Percentiles rank a stretch among this genome's conserved stretches.
Conservation (phyloP, 1,140 invertebrate species). For the Carposina sasakii region DNA sequence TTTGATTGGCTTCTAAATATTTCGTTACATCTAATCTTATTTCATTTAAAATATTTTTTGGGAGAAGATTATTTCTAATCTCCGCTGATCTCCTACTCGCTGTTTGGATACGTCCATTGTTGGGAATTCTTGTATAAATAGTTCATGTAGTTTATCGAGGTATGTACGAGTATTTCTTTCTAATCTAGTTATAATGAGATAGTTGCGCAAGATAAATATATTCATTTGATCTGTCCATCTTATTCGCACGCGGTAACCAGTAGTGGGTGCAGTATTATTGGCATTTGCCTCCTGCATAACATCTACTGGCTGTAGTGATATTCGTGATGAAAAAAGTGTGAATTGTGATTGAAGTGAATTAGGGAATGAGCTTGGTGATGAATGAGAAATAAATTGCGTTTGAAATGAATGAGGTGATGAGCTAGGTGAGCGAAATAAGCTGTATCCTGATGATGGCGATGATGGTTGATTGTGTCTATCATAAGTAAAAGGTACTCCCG, state of each 20-base stretch:
- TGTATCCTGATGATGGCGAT: too few relatives aligned
- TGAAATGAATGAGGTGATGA: too few relatives aligned
- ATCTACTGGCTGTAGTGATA: conserved; percentile 1
- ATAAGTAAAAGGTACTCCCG: too few relatives aligned
- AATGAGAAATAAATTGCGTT: too few relatives aligned
- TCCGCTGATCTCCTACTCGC: conserved; percentile 22
- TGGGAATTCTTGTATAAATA: conserved; percentile 20
- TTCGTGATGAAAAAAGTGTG: too few relatives aligned
- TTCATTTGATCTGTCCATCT: conserved; percentile 15
- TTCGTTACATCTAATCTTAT: conserved; percentile 6
- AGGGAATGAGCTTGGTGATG: too few relatives aligned
- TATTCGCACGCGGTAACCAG: conserved; percentile 1
- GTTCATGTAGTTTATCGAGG: not conserved
- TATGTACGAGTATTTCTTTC: conserved; percentile 3
- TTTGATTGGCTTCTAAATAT: not conserved
- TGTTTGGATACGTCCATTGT: conserved; percentile 16
- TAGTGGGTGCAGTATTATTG: conserved; percentile 9
- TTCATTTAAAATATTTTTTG: conserved; percentile 9
- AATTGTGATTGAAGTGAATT: too few relatives aligned
- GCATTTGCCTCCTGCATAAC: conserved; percentile 6
- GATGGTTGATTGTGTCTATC: too few relatives aligned
- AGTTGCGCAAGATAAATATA: conserved; percentile 12
- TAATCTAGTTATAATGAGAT: conserved; percentile 1
- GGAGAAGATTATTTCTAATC: conserved; percentile 18
- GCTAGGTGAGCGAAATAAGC: too few relatives aligned